Evolutionary conservation across 2,888 invertebrate genomes (phyloP), one percentile per base, ranked within the genome.

Genomic region (Zonitis immaculata): DNA sequence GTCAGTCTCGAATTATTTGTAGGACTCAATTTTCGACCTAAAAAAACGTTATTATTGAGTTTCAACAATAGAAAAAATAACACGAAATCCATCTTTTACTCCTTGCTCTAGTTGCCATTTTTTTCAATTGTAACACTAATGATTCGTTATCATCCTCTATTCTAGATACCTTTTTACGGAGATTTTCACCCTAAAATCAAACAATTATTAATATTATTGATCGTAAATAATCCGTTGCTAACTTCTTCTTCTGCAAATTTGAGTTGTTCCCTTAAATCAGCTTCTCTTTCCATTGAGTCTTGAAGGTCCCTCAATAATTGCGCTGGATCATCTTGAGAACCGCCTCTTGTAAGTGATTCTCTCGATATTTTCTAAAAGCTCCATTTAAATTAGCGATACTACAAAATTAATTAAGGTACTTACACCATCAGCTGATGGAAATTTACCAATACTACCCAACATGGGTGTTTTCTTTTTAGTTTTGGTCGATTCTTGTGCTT

Each of bases 121-220:
- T 95, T 84, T 94, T 91, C 80, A 96, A 85, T 84, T 95, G 95
- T 81, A 91, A 84, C 78, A 91, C 87, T 78, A 95, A 83, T 67
- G 91, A 91, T 78, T 97, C 96, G 82, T 96, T 96, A 82, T 97
- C 96, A 77, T 95, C 94, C 79, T 97, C 96, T 75, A 95, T 85
- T 71, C 95, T 87, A 73, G 89, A 86, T 73, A 93, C 85, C 80
- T 91, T 92, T 82, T 89, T 91, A 78, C 92, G 84, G 76, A 90
- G 83, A 79, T 86, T 88, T 82, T 89, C 87, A 75, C 87, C 89
- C 89, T 90, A 85, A 76, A 85, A 80, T 39, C 27, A 78, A 67
- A 67, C 62, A 57, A 53, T 63, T 58, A 64, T n/a, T 16, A 6
- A 11, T 27, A 26, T n/a, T n/a, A n/a, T n/a, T n/a, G n/a, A n/a